A percentile compares a stretch with the other conserved stretches of the same genome.
Evolutionary conservation across 2,113 vertebrate genomes (phyloP).

Genomic region (Siphamia tubifer): DNA sequence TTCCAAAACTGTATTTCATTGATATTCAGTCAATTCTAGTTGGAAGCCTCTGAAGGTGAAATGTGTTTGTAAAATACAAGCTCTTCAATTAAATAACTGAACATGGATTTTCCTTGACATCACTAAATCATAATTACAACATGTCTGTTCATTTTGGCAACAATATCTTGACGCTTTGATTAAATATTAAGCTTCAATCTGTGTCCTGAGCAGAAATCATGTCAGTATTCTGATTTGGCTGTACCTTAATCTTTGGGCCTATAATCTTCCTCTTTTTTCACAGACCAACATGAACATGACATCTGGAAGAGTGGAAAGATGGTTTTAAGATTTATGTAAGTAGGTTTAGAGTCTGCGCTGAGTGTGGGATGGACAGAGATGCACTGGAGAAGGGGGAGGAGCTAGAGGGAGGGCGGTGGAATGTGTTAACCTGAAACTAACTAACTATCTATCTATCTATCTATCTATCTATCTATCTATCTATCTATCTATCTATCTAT

Average conservation of each 20-base stretch:
- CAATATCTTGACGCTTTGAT: slow-evolving; percentile 69
- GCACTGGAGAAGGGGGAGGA: slow-evolving; percentile 70
- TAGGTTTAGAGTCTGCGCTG: slow-evolving; percentile 67
- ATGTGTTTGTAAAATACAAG: too few relatives aligned
- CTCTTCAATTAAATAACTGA: too few relatives aligned
- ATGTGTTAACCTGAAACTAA: background rate
- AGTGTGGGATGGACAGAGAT: slow-evolving; percentile 16
- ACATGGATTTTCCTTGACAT: background rate
- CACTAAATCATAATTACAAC: slow-evolving; percentile 2
- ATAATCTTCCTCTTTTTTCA: slow-evolving; percentile 64
- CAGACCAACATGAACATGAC: slow-evolving; percentile 69
- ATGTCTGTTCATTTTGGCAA: slow-evolving; percentile 44
- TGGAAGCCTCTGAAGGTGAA: too few relatives aligned
- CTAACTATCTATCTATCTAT: too few relatives aligned
- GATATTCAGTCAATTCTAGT: too few relatives aligned
- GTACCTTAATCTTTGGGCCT: slow-evolving; percentile 71
- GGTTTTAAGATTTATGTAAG: slow-evolving; percentile 83
- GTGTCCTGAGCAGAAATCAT: slow-evolving; percentile 68
- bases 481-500: too few relatives aligned
- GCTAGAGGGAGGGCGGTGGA: slow-evolving; percentile 25
- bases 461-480: too few relatives aligned
- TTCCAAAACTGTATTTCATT: too few relatives aligned
- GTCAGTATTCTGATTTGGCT: slow-evolving; percentile 79
- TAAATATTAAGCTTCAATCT: slow-evolving; percentile 75
- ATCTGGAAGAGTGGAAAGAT: slow-evolving; percentile 80